phyloP scores from a whole-genome alignment of 2,888 invertebrate genomes.

The Drosophila austrosaltans region DNA sequence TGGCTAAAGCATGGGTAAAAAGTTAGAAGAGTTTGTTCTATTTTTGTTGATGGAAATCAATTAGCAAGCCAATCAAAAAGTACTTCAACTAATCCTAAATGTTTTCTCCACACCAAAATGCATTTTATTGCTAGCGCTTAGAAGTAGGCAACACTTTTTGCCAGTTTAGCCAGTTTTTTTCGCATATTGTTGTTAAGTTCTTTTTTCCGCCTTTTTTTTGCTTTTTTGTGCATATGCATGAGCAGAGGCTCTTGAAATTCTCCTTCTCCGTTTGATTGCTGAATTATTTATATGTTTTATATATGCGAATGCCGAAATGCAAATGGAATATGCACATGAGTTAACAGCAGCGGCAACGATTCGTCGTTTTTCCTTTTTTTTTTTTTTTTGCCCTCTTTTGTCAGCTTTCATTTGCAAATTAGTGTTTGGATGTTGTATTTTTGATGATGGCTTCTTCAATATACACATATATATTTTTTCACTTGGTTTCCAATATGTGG shows the following conservation, averaged over 20 bases:
- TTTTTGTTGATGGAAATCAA: slow-evolving; percentile 35
- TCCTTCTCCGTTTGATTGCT: slow-evolving; percentile 46
- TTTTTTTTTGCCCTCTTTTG: slow-evolving; percentile 30
- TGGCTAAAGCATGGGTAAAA: not conserved
- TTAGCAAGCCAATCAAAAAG: slow-evolving; percentile 36
- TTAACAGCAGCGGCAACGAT: slow-evolving; percentile 33
- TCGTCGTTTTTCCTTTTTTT: slow-evolving; percentile 25
- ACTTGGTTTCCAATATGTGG: not conserved
- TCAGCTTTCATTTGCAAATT: slow-evolving; percentile 69
- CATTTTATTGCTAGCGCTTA: slow-evolving; percentile 35
- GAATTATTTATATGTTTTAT: slow-evolving; percentile 64
- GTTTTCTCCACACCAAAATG: slow-evolving; percentile 26
- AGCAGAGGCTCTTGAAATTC: slow-evolving; percentile 31
- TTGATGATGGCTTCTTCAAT: slow-evolving; percentile 33
- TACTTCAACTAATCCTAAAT: slow-evolving; percentile 37
- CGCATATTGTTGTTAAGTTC: not conserved
- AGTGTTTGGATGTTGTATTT: slow-evolving; percentile 33
- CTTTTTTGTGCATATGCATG: slow-evolving; percentile 16
- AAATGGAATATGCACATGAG: slow-evolving; percentile 72
- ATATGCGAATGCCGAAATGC: slow-evolving; percentile 62
- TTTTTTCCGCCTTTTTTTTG: not conserved
- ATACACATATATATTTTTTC: not conserved
- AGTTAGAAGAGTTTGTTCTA: too few relatives aligned
- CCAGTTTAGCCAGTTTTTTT: slow-evolving; percentile 10
- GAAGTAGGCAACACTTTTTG: slow-evolving; percentile 57